These are phyloP conservation scores for Eupeodes latifasciatus DNA, from an alignment of 2,888 invertebrate species.

Conservation along the genomic window DNA sequence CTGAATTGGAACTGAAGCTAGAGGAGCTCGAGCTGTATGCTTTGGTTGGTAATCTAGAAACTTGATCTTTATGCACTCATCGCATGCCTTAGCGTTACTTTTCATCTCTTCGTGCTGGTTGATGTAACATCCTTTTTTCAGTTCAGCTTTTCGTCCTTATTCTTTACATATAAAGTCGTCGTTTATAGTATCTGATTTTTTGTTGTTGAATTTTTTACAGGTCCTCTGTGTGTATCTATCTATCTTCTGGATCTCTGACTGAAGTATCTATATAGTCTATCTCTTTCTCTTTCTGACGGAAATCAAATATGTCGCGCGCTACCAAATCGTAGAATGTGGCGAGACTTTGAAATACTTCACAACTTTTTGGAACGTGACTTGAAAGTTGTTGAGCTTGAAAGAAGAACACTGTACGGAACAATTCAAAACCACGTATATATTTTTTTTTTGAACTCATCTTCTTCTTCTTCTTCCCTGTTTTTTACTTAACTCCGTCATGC, in stretches of 20 bases:
- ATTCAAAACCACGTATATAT: constrained; percentile 59
- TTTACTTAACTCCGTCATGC: constrained; percentile 23
- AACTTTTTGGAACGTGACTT: constrained; percentile 72
- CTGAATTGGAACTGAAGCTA: constrained; percentile 11
- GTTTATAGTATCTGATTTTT: constrained; percentile 34
- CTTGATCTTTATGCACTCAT: constrained; percentile 74
- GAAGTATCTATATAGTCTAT: neutral
- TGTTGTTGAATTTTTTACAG: neutral
- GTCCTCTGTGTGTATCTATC: neutral
- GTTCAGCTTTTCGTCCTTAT: neutral
- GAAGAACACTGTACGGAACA: constrained; percentile 38
- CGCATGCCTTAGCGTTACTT: constrained; percentile 52
- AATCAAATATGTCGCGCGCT: constrained; percentile 72
- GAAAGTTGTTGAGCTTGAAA: constrained; percentile 61
- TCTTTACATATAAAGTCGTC: neutral
- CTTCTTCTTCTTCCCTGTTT: constrained; percentile 31
- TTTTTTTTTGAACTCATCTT: neutral
- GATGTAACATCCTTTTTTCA: constrained; percentile 50
- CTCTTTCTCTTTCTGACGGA: constrained; percentile 28
- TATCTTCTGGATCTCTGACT: neutral
- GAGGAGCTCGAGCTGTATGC: too few species aligned
- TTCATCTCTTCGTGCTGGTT: constrained; percentile 30
- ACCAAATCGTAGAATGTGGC: constrained; percentile 63
- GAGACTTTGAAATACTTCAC: constrained; percentile 72
- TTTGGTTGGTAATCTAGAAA: constrained; percentile 49